Evolutionary conservation across 2,888 invertebrate species (phyloP).

Genomic region (Carterocephalus palaemon): DNA sequence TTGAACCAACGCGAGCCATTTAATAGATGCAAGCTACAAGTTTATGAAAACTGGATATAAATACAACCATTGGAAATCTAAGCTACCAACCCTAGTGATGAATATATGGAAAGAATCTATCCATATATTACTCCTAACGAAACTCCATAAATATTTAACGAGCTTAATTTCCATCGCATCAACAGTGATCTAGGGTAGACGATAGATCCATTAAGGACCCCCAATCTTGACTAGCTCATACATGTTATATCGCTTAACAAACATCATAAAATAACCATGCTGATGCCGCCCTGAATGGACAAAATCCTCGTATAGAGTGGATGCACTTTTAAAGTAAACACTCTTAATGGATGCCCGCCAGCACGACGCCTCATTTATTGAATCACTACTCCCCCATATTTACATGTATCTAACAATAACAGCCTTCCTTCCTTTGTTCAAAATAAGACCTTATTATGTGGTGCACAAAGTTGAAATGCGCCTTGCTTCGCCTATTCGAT

Average conservation of each 20-base stretch:
- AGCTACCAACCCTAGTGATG: too few species aligned
- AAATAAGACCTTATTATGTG: not conserved
- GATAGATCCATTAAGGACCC: not conserved
- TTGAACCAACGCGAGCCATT: too few species aligned
- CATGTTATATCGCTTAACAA: constrained; percentile 12
- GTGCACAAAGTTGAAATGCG: not conserved
- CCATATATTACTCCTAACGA: too few species aligned
- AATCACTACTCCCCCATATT: constrained; percentile 32
- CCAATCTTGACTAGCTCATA: not conserved
- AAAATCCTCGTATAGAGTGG: constrained; percentile 19
- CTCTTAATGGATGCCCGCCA: constrained; percentile 33
- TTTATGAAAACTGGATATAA: too few species aligned
- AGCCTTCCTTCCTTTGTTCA: not conserved
- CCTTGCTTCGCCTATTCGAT: too few species aligned
- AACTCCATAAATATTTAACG: too few species aligned
- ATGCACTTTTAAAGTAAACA: constrained; percentile 32
- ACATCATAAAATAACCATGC: constrained; percentile 12
- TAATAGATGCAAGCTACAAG: too few species aligned
- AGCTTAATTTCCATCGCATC: too few species aligned
- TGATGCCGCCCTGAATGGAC: constrained; percentile 6
- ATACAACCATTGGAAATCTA: too few species aligned
- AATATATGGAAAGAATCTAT: too few species aligned
- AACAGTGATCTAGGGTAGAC: too few species aligned
- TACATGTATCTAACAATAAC: too few species aligned
- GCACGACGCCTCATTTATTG: constrained; percentile 36